Evolutionary conservation across 35 echinoderm and acorn worm genomes (phyloP).

Genomic region (Hemicentrotus pulcherrimus): DNA sequence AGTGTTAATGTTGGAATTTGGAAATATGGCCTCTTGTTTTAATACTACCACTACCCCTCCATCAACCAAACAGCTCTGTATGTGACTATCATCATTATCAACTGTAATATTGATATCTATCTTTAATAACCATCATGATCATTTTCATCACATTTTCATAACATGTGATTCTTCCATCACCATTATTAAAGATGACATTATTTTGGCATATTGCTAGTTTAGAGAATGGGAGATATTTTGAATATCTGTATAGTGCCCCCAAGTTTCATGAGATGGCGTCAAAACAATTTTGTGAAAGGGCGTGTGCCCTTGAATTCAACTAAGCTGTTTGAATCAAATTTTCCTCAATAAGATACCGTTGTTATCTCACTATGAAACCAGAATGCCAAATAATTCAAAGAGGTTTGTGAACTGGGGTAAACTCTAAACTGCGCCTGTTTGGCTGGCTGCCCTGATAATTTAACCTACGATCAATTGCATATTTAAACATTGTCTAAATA

Average conservation of each 20-base stretch:
- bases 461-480: slow-evolving; percentile 9
- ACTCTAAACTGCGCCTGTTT: not conserved
- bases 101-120: not conserved
- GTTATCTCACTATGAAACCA: not conserved
- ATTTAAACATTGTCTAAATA: slow-evolving; percentile 26
- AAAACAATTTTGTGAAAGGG: not conserved
- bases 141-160: not conserved
- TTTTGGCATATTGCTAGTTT: not conserved
- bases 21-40: not conserved
- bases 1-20: not conserved
- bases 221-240: not conserved
- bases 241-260: not conserved
- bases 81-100: not conserved
- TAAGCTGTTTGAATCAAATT: not conserved
- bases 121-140: not conserved
- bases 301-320: not conserved
- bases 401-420: not conserved
- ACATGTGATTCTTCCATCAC: not conserved
- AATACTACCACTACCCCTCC: not conserved
- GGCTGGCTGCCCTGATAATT: not conserved
- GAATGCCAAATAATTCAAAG: not conserved
- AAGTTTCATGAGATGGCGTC: not conserved
- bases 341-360: not conserved
- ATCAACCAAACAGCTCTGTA: no score
- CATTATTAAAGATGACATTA: not conserved